phyloP scores from a whole-genome alignment of 2,797 vertebrate species.

The Allenopithecus nigroviridis region DNA sequence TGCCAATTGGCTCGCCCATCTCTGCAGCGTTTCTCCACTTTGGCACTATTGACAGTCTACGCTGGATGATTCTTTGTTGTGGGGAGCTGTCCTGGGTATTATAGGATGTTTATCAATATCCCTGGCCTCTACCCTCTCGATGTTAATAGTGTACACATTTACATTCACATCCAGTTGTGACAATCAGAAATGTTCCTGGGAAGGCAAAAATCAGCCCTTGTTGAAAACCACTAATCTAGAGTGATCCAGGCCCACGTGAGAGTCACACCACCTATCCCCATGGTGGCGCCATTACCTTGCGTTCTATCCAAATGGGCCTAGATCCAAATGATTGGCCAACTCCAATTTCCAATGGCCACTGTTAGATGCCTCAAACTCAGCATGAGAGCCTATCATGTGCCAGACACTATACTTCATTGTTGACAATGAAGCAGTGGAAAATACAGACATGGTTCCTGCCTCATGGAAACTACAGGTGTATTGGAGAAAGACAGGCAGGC shows the following conservation, averaged over 20 bases:
- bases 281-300: not conserved
- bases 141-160: not conserved
- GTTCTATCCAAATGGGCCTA: not conserved
- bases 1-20: not conserved
- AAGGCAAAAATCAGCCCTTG: not conserved
- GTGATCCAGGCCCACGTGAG: not conserved
- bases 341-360: not conserved
- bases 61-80: not conserved
- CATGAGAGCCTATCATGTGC: not conserved
- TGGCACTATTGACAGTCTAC: not conserved
- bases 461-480: not conserved
- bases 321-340: not conserved
- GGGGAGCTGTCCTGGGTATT: not conserved
- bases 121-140: not conserved
- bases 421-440: not conserved
- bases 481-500: not conserved
- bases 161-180: not conserved
- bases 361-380: not conserved
- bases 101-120: not conserved
- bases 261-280: not conserved
- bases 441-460: not conserved
- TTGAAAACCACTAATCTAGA: not conserved
- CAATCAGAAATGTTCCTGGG: not conserved
- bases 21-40: not conserved
- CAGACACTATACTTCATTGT: not conserved